Evolutionary conservation across 2,888 invertebrate genomes (phyloP), one percentile per base, ranked within the genome.

Genomic region (Acleris sparsana): DNA sequence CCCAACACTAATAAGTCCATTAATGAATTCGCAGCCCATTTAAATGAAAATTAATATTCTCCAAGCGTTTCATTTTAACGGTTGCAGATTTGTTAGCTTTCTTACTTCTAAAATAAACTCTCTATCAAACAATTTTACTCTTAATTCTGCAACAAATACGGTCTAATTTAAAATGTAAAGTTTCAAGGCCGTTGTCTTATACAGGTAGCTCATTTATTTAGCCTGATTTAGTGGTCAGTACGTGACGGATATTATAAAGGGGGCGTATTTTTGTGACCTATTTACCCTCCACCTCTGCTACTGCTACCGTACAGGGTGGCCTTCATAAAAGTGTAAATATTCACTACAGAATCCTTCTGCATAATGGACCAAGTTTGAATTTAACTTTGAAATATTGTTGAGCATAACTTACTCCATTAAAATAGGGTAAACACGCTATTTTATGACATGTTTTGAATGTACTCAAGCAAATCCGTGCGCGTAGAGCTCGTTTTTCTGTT

Each of bases 11-110:
- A 51, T 55, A 66, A 52, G 25, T 9, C 33, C 61, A 62, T 66
- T 66, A 66, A 66, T 62, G 53, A 60, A 51, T 48, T 46, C 53
- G 43, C 60, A 29, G 57, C 51, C 53, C n/a, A 62, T 62, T 62
- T 66, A 66, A 66, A 66, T 66, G 66, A 66, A 66, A 66, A 66
- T 66, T 66, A 66, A 66, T 66, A 66, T 62, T 62, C 66, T 25
- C 52, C 17, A 52, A 39, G 25, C 46, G 62, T 66, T 48, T 57
- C 66, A 62, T 66, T 62, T 62, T 66, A 66, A 66, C 60, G 62
- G 61, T 56, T 46, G 17, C 25, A 62, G 66, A 62, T 62, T 57
- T 62, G 62, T 56, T 17, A 57, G 57, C 44, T 62, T 66, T 62
- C 62, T 57, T 53, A 43, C 56, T 53, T 52, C n/a, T 56, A 55